phyloP scores from a whole-genome alignment of 2,888 invertebrate genomes.

The Salpingus planirostris region DNA sequence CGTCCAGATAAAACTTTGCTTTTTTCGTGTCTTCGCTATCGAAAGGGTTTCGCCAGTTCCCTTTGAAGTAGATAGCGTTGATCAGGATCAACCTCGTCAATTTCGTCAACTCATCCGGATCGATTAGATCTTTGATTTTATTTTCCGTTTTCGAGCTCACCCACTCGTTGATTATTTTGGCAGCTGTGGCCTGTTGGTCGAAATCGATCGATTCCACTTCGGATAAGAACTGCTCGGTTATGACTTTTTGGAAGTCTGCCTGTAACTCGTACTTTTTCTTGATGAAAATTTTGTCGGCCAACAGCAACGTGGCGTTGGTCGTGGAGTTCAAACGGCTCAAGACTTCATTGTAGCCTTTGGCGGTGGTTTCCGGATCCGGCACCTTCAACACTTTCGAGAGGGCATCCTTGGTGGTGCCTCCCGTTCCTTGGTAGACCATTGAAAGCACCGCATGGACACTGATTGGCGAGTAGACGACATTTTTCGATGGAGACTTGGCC shows the following conservation, averaged over 20 bases:
- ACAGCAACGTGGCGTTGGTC: neutral
- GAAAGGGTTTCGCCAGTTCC: too few species aligned
- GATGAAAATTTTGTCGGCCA: conserved; percentile 1
- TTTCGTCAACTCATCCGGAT: conserved; percentile 43
- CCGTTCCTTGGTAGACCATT: neutral
- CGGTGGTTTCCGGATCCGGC: neutral
- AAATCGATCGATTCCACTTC: conserved; percentile 18
- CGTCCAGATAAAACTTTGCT: conserved; percentile 1
- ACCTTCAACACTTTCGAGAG: neutral
- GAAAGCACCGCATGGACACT: conserved; percentile 1
- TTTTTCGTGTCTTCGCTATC: neutral
- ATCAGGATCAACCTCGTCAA: conserved; percentile 57
- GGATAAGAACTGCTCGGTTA: neutral
- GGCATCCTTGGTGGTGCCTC: neutral
- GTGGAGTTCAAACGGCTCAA: neutral
- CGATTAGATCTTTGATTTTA: conserved; percentile 64
- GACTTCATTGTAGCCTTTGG: neutral
- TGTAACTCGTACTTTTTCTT: neutral
- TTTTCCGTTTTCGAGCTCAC: conserved; percentile 63
- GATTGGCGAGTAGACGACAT: conserved; percentile 1
- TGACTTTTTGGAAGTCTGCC: neutral
- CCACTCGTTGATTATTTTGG: conserved; percentile 61
- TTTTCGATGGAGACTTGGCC: neutral
- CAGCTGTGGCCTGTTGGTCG: too few species aligned
- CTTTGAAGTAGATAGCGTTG: conserved; percentile 72